Evolutionary conservation across 1,140 invertebrate species (phyloP), one percentile per base, ranked within the genome.

Genomic region (Drosophila triauraria): DNA sequence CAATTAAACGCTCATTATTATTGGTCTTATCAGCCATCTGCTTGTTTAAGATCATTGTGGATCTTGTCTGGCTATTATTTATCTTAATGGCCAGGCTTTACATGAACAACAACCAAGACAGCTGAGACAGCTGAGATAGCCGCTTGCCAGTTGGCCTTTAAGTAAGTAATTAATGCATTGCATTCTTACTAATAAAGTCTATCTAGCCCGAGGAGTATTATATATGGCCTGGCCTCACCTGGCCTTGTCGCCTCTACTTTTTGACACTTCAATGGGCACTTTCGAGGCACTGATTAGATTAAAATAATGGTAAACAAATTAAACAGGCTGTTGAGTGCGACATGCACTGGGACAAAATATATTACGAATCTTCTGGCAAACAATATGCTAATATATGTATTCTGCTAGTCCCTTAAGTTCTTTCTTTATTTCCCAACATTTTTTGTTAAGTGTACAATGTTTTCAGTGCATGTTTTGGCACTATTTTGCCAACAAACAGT

Each of bases 211-310:
- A 1, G 10, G 23, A 23, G 15, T 46, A n/a, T 46, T n/a, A 38
- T 65, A 23, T 38, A 72, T 27, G 53, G 30, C 70, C 43, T 42
- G 27, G 27, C 15, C 50, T 20, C n/a, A n/a, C 23, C 13, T 27
- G 47, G n/a, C 48, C 50, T 51, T 38, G 50, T 47, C 30, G 30
- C 48, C 48, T 27, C 30, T 17, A 17, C 25, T 40, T 58, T 62
- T 63, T 42, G 46, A 44, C 53, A 70, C 64, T 38, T 44, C 38
- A 48, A 44, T 72, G 67, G 67, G 25, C 56, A 44, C 59, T 72
- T 40, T 32, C 15, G 27, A 10, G 40, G 27, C 40, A n/a, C 32
- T 32, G 67, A 74, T 74, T 53, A 74, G 70, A 74, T 74, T 74
- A 61, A 50, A 60, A 30, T 60, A 48, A 53, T 60, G 32, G 30